phyloP scores from a whole-genome alignment of 2,797 vertebrate genomes.

The Sternotherus odoratus region DNA sequence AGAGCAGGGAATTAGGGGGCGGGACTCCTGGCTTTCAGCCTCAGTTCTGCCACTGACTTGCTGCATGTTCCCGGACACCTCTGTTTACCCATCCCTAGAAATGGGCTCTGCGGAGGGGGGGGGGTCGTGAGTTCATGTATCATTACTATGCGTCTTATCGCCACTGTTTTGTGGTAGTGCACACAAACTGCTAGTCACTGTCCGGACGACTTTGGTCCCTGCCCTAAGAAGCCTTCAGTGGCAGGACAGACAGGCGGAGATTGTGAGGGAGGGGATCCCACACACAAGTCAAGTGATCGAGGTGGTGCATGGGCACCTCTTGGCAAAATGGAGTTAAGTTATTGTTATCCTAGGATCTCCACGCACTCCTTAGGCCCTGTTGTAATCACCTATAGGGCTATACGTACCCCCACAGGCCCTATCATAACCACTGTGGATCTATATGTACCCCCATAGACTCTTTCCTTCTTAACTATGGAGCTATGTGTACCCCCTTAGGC shows the following conservation, averaged over 20 bases:
- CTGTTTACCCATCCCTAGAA: neutral
- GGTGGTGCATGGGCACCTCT: neutral
- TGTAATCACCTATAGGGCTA: neutral
- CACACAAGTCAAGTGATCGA: neutral
- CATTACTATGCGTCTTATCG: neutral
- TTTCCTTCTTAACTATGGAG: neutral
- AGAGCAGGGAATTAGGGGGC: neutral
- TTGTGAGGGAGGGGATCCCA: neutral
- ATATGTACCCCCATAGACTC: neutral
- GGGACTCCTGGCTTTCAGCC: neutral
- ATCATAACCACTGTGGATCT: neutral
- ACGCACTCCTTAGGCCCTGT: neutral
- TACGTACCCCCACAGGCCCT: neutral
- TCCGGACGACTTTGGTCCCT: neutral
- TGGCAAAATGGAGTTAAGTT: neutral
- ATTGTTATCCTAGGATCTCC: neutral
- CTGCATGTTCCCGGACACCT: neutral
- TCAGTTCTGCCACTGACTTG: neutral
- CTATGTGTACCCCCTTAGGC: neutral
- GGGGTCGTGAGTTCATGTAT: neutral
- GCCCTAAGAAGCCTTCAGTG: neutral
- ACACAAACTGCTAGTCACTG: neutral
- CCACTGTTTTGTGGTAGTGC: neutral
- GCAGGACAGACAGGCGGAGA: neutral
- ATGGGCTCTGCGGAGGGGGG: neutral